A percentile compares a stretch with the other conserved stretches of the same genome.
These are phyloP conservation scores for Lithosia quadra DNA, from an alignment of 2,888 invertebrate species.

Conservation along the genomic window DNA sequence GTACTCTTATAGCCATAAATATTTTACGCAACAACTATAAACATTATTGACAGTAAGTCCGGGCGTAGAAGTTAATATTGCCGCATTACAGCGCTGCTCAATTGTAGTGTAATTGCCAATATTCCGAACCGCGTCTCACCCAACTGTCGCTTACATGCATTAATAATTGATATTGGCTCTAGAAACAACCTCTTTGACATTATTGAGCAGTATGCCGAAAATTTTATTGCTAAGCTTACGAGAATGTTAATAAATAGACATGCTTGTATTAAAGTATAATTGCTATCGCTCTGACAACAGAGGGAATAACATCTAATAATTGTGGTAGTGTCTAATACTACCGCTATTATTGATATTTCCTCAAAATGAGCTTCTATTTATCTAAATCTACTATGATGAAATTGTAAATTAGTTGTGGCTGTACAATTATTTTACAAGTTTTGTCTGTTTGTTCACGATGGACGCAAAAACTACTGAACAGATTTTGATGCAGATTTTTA, in stretches of 20 bases:
- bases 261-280: background rate
- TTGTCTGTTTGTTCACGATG: too few relatives aligned
- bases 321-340: too few relatives aligned
- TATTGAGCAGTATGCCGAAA: slow-evolving; percentile 13
- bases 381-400: too few relatives aligned
- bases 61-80: slow-evolving; percentile 37
- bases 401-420: too few relatives aligned
- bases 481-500: too few relatives aligned
- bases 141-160: slow-evolving; percentile 54
- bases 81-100: slow-evolving; percentile 39
- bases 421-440: too few relatives aligned
- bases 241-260: background rate
- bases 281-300: too few relatives aligned
- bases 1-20: slow-evolving; percentile 6
- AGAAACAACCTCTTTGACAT: slow-evolving; percentile 21
- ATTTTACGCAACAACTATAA: slow-evolving; percentile 18
- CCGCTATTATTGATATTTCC: too few relatives aligned
- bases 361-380: too few relatives aligned
- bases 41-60: slow-evolving; percentile 31
- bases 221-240: background rate
- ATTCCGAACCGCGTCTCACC: slow-evolving; percentile 39
- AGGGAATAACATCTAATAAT: too few relatives aligned
- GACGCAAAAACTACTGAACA: too few relatives aligned
- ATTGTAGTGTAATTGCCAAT: slow-evolving; percentile 53
- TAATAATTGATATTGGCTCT: slow-evolving; percentile 56